A percentile compares a stretch with the other conserved stretches of the same genome.
These are phyloP conservation scores for Ceratina australensis DNA, from an alignment of 1,140 invertebrate species.

Conservation along the genomic window DNA sequence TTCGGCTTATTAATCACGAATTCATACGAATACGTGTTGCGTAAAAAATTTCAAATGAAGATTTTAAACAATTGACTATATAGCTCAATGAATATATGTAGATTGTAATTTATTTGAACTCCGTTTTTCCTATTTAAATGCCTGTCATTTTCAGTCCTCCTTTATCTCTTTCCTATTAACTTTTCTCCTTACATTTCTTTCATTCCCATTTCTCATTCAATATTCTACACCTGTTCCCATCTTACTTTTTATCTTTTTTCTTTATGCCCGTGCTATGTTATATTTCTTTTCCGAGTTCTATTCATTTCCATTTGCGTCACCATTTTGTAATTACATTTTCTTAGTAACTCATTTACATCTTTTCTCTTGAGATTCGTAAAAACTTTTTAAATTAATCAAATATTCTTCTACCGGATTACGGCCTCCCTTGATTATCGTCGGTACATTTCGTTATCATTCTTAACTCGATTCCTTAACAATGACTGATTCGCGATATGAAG, in stretches of 20 bases:
- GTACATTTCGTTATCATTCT: no score
- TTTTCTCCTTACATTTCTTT: neutral
- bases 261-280: no score
- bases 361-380: neutral
- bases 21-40: no score
- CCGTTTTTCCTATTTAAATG: neutral
- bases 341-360: neutral
- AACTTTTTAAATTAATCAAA: no score
- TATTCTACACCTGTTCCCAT: neutral
- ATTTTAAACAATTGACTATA: neutral
- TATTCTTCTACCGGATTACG: no score
- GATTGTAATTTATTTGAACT: slow-evolving; percentile 23
- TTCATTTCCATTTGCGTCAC: neutral
- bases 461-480: no score
- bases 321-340: neutral
- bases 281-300: no score
- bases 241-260: no score
- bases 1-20: no score
- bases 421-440: no score
- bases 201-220: neutral
- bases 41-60: no score
- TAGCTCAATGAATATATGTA: neutral
- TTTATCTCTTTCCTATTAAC: neutral
- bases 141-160: neutral
- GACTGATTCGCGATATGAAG: no score